A percentile compares a stretch with the other conserved stretches of the same genome.
These are phyloP conservation scores for Vidua chalybeata DNA, from an alignment of 2,113 vertebrate species.

Conservation along the genomic window DNA sequence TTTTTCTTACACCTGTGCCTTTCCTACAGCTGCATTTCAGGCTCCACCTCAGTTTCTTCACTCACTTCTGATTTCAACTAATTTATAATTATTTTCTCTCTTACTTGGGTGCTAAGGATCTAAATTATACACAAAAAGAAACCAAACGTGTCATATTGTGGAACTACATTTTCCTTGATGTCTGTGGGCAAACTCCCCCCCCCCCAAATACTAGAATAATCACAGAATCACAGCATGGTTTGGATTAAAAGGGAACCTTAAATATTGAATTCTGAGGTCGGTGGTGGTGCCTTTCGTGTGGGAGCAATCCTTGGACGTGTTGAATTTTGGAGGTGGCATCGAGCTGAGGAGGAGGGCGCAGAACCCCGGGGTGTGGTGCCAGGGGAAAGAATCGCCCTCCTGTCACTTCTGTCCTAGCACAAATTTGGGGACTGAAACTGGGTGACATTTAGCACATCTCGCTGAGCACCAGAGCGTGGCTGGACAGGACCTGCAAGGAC, in stretches of 20 bases:
- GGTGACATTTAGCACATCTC: neutral
- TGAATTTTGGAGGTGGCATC: neutral
- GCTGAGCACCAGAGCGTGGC: neutral
- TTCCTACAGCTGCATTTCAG: neutral
- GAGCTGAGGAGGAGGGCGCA: neutral
- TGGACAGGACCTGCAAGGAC: neutral
- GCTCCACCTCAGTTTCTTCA: neutral
- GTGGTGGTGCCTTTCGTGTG: neutral
- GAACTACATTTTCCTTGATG: neutral
- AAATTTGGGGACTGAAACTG: fast-evolving
- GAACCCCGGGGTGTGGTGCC: neutral
- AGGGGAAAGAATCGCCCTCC: neutral
- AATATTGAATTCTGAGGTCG: no score
- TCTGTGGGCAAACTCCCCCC: fast-evolving
- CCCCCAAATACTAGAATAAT: neutral
- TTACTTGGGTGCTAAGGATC: neutral
- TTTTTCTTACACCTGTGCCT: neutral
- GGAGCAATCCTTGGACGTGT: neutral
- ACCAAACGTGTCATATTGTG: neutral
- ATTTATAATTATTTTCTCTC: neutral
- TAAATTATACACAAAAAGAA: neutral
- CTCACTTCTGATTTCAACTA: neutral
- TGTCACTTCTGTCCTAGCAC: neutral
- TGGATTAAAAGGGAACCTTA: neutral
- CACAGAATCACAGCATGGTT: neutral